Percentiles rank a stretch among this genome's conserved stretches.
phyloP scores from a whole-genome alignment of 2,888 invertebrate species.

The Brachyptera putata region DNA sequence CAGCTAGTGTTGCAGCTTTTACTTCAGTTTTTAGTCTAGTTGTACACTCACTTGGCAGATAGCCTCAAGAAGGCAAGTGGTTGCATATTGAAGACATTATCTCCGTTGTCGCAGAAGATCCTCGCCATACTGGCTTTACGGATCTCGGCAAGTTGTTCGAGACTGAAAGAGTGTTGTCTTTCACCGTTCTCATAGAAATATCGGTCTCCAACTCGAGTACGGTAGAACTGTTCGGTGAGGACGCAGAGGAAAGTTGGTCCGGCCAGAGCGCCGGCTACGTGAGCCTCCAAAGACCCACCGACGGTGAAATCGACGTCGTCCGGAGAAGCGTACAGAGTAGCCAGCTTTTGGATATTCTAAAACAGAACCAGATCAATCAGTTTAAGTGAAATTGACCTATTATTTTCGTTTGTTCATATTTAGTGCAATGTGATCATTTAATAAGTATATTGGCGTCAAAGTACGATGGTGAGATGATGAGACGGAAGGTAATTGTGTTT shows the following conservation, averaged over 20 bases:
- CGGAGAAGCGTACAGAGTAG: slow-evolving; percentile 61
- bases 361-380: not conserved
- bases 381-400: no score
- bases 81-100: slow-evolving; percentile 51
- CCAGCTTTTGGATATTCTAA: slow-evolving; percentile 62
- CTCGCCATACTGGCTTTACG: slow-evolving; percentile 73
- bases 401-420: no score
- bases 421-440: no score
- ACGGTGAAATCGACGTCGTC: slow-evolving; percentile 85
- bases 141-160: slow-evolving; percentile 66
- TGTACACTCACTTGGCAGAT: slow-evolving; percentile 19
- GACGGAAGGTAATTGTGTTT: no score
- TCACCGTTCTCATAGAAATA: slow-evolving; percentile 61
- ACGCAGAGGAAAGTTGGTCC: slow-evolving; percentile 89
- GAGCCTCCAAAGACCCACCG: slow-evolving; percentile 74
- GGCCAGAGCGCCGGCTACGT: slow-evolving; percentile 69
- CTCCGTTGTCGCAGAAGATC: slow-evolving; percentile 75
- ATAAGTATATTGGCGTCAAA: no score
- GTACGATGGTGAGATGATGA: no score
- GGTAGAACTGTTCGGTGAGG: slow-evolving; percentile 79
- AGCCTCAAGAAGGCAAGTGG: slow-evolving; percentile 15
- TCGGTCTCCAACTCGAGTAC: slow-evolving; percentile 79
- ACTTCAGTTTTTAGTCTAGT: no score
- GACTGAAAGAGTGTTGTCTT: slow-evolving; percentile 35
- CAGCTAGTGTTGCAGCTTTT: no score